These are phyloP conservation scores for Diachasma alloeum DNA, from an alignment of 1,140 invertebrate genomes.

Conservation along the genomic window DNA sequence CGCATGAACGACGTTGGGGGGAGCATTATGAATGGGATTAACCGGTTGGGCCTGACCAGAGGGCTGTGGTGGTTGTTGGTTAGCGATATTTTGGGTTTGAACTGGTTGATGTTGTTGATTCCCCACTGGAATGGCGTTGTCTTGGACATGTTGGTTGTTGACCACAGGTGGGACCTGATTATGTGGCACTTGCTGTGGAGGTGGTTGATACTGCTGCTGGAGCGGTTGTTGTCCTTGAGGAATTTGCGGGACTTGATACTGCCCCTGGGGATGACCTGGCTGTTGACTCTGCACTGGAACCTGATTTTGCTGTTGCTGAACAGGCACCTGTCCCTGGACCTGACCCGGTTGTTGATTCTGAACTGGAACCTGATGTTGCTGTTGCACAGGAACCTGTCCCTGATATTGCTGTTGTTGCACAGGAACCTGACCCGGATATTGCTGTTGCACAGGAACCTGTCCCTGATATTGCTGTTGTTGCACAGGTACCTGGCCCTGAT, in stretches of 20 bases:
- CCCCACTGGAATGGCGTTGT: too few relatives aligned
- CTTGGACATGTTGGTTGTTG: conserved; percentile 1
- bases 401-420: conserved; percentile 55
- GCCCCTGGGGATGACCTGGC: neutral
- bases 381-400: conserved; percentile 40
- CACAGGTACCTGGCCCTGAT: neutral
- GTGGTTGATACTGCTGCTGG: neutral
- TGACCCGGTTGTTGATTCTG: conserved; percentile 36
- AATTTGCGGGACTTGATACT: neutral
- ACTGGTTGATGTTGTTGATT: conserved; percentile 23
- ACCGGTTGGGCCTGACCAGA: conserved; percentile 23
- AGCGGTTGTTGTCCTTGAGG: conserved; percentile 6
- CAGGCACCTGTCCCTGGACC: neutral
- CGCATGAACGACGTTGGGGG: neutral
- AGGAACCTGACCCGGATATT: conserved; percentile 46
- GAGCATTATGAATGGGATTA: neutral
- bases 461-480: conserved; percentile 15
- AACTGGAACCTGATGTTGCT: conserved; percentile 24
- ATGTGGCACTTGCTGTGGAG: conserved; percentile 26
- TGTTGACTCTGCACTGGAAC: conserved; percentile 38
- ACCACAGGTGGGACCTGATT: neutral
- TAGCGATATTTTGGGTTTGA: neutral
- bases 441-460: conserved; percentile 28
- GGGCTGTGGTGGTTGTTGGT: neutral
- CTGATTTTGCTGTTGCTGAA: conserved; percentile 27